Conservation (phyloP, 2,888 invertebrate genomes). For the Rhagonycha fulva region DNA sequence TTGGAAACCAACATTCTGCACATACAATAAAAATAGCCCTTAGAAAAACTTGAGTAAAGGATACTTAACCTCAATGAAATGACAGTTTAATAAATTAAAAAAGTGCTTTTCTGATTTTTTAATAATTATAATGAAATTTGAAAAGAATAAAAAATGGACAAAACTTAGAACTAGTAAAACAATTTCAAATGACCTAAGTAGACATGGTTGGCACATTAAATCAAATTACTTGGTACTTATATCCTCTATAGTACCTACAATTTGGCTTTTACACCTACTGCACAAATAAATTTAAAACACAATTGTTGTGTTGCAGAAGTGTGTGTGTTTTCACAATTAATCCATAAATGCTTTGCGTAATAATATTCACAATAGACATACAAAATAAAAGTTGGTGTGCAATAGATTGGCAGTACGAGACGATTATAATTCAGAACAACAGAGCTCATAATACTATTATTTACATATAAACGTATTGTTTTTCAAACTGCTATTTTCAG, state of each 20-base stretch:
- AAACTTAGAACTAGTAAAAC: too few relatives aligned
- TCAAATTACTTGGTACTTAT: too few relatives aligned
- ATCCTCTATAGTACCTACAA: too few relatives aligned
- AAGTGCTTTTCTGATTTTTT: too few relatives aligned
- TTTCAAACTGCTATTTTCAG: slow-evolving; percentile 36
- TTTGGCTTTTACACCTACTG: neutral
- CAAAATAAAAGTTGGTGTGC: neutral
- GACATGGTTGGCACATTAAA: too few relatives aligned
- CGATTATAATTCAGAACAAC: slow-evolving; percentile 30
- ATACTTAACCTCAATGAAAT: too few relatives aligned
- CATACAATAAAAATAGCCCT: too few relatives aligned
- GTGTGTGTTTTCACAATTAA: neutral
- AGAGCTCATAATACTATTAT: slow-evolving; percentile 7
- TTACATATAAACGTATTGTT: slow-evolving; percentile 38
- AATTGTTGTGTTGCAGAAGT: neutral
- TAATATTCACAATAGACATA: neutral
- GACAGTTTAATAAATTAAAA: too few relatives aligned
- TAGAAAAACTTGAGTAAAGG: too few relatives aligned
- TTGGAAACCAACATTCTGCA: neutral
- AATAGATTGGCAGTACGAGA: slow-evolving; percentile 1
- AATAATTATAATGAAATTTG: too few relatives aligned
- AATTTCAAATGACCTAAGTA: too few relatives aligned
- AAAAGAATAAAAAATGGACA: too few relatives aligned
- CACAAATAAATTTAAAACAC: neutral
- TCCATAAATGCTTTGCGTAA: neutral